A percentile compares a stretch with the other conserved stretches of the same genome.
Evolutionary conservation across 1,140 invertebrate genomes (phyloP).

Genomic region (Asobara japonica): DNA sequence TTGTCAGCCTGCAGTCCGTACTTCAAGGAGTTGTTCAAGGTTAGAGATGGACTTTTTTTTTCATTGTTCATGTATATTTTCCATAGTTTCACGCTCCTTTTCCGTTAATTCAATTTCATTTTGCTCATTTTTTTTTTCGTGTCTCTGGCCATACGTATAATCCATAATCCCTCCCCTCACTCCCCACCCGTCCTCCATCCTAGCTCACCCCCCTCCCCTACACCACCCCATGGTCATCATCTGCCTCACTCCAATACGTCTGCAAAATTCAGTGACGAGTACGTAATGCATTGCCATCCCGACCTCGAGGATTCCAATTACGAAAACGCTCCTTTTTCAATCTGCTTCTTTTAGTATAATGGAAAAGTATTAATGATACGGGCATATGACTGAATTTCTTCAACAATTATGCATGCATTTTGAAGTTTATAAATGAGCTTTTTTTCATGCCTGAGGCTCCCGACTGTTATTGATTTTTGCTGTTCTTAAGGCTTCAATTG

Average conservation of each 20-base stretch:
- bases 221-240: constrained; percentile 16
- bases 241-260: background rate
- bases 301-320: constrained; percentile 29
- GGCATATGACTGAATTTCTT: background rate
- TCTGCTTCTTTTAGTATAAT: background rate
- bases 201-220: constrained; percentile 32
- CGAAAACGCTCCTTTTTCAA: background rate
- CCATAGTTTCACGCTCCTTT: background rate
- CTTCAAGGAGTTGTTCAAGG: constrained; percentile 85
- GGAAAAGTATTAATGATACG: background rate
- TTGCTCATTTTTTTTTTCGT: background rate
- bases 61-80: constrained; percentile 33
- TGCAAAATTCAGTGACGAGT: background rate
- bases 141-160: background rate
- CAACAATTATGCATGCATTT: background rate
- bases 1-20: constrained; percentile 83
- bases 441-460: background rate
- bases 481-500: background rate
- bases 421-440: background rate
- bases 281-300: constrained; percentile 21
- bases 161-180: background rate
- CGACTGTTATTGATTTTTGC: background rate
- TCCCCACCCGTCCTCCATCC: constrained; percentile 11
- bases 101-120: background rate
- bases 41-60: constrained; percentile 64